phyloP scores from a whole-genome alignment of 2,113 vertebrate genomes.

The Tor tambroides region DNA sequence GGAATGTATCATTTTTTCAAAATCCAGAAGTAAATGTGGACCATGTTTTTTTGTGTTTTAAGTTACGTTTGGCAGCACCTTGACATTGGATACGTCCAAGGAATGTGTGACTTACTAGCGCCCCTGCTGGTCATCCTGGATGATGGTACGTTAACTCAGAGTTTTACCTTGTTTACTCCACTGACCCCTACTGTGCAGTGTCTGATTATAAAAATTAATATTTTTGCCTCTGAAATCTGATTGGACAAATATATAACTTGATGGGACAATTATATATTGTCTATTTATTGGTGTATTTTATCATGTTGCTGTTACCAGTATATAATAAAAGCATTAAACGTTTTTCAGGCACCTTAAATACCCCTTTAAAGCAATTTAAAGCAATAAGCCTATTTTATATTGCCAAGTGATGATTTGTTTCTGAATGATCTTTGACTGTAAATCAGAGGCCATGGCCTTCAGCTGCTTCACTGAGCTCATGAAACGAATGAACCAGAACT shows the following conservation, averaged over 20 bases:
- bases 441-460: constrained; percentile 91
- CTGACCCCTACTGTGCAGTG: neutral
- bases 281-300: neutral
- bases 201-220: neutral
- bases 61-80: constrained; percentile 99
- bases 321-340: neutral
- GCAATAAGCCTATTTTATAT: neutral
- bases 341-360: neutral
- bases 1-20: neutral
- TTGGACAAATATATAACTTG: neutral
- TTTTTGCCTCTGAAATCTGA: neutral
- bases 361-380: no score
- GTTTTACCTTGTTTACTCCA: neutral
- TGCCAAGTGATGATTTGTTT: neutral
- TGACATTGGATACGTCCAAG: constrained; percentile 95
- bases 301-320: neutral
- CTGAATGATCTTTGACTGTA: neutral
- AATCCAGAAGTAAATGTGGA: neutral
- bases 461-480: constrained; percentile 98
- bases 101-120: constrained; percentile 97
- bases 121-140: constrained; percentile 95
- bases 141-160: constrained; percentile 82
- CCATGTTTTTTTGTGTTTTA: neutral
- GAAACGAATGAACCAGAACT: constrained; percentile 99
- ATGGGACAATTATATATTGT: neutral